phyloP scores from a whole-genome alignment of 2,113 vertebrate species.

The Lanius ludovicianus region DNA sequence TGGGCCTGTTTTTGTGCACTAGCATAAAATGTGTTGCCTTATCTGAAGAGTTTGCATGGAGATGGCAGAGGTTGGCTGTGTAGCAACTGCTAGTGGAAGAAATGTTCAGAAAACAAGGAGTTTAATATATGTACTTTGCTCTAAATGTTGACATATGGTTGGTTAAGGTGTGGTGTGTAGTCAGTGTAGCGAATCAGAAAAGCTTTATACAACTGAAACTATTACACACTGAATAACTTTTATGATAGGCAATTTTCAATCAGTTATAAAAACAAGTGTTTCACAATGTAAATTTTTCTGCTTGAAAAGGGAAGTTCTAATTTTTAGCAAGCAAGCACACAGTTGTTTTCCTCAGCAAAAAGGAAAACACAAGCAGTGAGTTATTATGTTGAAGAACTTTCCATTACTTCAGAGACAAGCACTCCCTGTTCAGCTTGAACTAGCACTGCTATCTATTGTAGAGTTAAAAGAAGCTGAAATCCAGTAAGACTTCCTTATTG shows the following conservation, averaged over 20 bases:
- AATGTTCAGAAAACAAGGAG: background rate
- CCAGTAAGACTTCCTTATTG: background rate
- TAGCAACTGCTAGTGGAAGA: conserved; percentile 8
- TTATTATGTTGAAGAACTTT: background rate
- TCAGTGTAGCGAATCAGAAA: background rate
- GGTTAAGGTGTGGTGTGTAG: background rate
- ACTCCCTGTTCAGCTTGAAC: background rate
- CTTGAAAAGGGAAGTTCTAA: background rate
- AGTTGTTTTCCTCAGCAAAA: background rate
- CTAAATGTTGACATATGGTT: background rate
- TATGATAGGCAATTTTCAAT: background rate
- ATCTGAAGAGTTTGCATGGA: background rate
- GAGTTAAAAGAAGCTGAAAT: background rate
- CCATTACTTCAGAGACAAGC: background rate
- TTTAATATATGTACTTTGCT: background rate
- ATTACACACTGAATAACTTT: background rate
- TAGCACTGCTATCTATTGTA: background rate
- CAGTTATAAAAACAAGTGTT: conserved; percentile 21
- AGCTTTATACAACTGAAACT: background rate
- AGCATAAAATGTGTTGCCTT: background rate
- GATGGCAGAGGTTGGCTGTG: background rate
- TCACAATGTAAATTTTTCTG: background rate
- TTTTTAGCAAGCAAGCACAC: background rate
- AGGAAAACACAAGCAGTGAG: background rate
- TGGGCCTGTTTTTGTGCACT: background rate